Percentiles rank a stretch among this genome's conserved stretches.
Evolutionary conservation across 2,888 invertebrate genomes (phyloP).

Genomic region (Steinernema scapterisci): DNA sequence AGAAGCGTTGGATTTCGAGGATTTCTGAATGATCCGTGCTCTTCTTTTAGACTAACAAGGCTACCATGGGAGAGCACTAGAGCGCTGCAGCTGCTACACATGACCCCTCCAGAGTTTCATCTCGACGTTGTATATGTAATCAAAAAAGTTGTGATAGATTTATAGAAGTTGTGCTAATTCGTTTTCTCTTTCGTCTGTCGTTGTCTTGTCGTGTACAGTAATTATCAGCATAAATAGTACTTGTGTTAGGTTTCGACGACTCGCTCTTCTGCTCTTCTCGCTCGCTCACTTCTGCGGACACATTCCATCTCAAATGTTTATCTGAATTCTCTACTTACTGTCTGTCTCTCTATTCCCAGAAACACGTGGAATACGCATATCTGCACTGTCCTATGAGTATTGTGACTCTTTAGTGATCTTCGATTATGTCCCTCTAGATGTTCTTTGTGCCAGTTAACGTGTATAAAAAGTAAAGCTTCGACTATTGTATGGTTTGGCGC

Average conservation of each 20-base stretch:
- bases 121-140: constrained; percentile 8
- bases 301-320: not conserved
- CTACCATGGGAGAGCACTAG: constrained; percentile 28
- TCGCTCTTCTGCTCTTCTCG: too few relatives aligned
- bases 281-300: not conserved
- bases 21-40: not conserved
- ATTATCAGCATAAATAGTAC: constrained; percentile 26
- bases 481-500: too few relatives aligned
- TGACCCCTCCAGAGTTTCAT: not conserved
- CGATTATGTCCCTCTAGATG: not conserved
- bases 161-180: constrained; percentile 27
- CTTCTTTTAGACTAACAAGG: constrained; percentile 20
- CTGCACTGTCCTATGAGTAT: not conserved
- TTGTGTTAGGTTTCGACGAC: not conserved
- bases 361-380: not conserved
- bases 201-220: constrained; percentile 27
- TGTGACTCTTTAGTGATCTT: not conserved
- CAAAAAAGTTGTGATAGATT: constrained; percentile 28
- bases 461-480: too few relatives aligned
- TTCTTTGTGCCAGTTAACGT: constrained; percentile 2
- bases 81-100: not conserved
- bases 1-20: not conserved
- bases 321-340: too few relatives aligned
- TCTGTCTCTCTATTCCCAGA: too few relatives aligned
- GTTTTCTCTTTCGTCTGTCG: not conserved